Percentiles rank a stretch among this genome's conserved stretches.
phyloP scores from a whole-genome alignment of 1,140 invertebrate species.

The Pseudoatta argentina region DNA sequence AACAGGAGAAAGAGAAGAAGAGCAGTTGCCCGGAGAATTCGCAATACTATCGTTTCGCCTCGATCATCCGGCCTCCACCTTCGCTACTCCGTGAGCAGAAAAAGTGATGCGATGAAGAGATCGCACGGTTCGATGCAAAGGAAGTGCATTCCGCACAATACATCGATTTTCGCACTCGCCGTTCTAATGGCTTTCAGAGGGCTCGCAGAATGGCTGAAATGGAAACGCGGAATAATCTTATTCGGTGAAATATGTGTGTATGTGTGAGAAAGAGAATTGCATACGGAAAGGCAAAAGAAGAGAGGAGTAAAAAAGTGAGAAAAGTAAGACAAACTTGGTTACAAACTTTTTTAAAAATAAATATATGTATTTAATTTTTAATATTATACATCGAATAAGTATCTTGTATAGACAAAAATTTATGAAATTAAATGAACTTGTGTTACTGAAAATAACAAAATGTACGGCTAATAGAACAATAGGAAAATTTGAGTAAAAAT shows the following conservation, averaged over 20 bases:
- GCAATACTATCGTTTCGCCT: constrained; percentile 69
- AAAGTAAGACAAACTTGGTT: neutral
- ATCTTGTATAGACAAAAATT: neutral
- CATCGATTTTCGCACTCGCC: constrained; percentile 53
- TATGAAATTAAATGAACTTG: neutral
- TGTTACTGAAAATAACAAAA: neutral
- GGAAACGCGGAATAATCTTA: constrained; percentile 6
- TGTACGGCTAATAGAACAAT: neutral
- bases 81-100: constrained; percentile 3
- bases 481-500: neutral
- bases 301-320: neutral
- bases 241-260: neutral
- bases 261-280: constrained; percentile 7
- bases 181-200: constrained; percentile 31
- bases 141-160: constrained; percentile 25
- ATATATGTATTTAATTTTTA: neutral
- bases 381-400: too few species aligned
- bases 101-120: constrained; percentile 74
- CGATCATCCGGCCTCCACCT: constrained; percentile 59
- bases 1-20: constrained; percentile 65
- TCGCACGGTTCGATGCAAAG: constrained; percentile 67
- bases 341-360: neutral
- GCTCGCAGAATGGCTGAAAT: constrained; percentile 17
- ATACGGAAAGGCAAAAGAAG: neutral
- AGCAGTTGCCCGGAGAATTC: constrained; percentile 10